Conservation (phyloP, 2,888 invertebrate genomes). For the Pantelozetes paolii region DNA sequence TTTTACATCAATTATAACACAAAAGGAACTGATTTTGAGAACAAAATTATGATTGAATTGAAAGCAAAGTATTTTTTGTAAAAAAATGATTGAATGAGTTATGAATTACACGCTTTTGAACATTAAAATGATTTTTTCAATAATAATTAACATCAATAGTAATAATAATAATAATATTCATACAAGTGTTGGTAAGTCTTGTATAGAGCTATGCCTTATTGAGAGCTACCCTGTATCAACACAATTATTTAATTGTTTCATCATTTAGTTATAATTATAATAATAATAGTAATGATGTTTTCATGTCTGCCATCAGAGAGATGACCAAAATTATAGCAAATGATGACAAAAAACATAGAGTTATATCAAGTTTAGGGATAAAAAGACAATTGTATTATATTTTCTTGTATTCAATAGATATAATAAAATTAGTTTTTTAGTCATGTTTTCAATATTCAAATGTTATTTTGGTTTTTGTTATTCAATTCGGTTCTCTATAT, state of each 20-base stretch:
- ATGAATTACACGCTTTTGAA: conserved; percentile 15
- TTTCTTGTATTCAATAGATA: background rate
- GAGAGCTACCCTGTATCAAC: conserved; percentile 19
- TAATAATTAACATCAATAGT: conserved; percentile 27
- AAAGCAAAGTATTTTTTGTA: no score
- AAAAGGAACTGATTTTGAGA: background rate
- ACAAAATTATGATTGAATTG: background rate
- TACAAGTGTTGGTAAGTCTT: background rate
- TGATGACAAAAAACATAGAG: no score
- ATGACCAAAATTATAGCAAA: background rate
- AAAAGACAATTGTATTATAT: background rate
- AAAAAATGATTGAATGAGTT: background rate
- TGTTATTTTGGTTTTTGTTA: no score
- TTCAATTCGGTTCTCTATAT: background rate
- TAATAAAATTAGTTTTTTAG: background rate
- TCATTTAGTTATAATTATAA: background rate
- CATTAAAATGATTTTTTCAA: background rate
- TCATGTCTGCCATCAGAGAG: conserved; percentile 5
- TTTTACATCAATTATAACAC: background rate
- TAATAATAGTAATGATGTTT: background rate
- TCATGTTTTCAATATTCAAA: background rate
- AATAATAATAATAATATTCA: conserved; percentile 10
- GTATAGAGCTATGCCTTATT: background rate
- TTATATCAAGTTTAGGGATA: no score
- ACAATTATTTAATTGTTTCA: conserved; percentile 4